A percentile compares a stretch with the other conserved stretches of the same genome.
These are phyloP conservation scores for Archips xylosteana DNA, from an alignment of 2,888 invertebrate genomes.

Conservation along the genomic window DNA sequence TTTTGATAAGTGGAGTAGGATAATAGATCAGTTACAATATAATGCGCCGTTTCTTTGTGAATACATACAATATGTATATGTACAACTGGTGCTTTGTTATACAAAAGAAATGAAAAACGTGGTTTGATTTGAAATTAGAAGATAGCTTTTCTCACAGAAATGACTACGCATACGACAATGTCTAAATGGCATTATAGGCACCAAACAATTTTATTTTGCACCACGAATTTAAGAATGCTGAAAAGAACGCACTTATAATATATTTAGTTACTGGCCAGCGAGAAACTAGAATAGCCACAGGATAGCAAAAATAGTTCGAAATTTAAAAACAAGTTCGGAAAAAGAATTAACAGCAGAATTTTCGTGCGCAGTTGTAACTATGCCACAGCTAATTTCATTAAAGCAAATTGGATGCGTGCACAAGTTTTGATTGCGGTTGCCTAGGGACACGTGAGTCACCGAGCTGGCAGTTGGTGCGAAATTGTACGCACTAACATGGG, in stretches of 20 bases:
- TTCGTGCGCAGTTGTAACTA: not conserved
- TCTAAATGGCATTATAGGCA: no score
- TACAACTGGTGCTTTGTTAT: not conserved
- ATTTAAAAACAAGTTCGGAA: not conserved
- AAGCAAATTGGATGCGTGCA: conserved; percentile 22
- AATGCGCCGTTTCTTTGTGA: not conserved
- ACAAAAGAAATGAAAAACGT: not conserved
- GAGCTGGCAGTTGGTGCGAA: not conserved
- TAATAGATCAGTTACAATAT: not conserved
- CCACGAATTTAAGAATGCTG: no score
- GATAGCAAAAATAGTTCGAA: not conserved
- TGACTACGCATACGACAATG: no score
- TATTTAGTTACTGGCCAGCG: not conserved
- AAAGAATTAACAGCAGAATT: not conserved
- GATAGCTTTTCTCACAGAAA: no score
- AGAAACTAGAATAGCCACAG: not conserved
- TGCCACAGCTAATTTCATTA: conserved; percentile 6
- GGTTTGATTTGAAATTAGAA: no score
- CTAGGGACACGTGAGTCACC: conserved; percentile 46
- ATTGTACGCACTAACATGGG: conserved; percentile 4
- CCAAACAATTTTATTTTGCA: no score
- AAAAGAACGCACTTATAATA: no score
- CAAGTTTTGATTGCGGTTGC: conserved; percentile 45
- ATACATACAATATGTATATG: not conserved
- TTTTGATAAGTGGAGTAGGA: not conserved